Evolutionary conservation across 2,113 vertebrate species (phyloP).

Genomic region (Chascanopsetta lugubris): DNA sequence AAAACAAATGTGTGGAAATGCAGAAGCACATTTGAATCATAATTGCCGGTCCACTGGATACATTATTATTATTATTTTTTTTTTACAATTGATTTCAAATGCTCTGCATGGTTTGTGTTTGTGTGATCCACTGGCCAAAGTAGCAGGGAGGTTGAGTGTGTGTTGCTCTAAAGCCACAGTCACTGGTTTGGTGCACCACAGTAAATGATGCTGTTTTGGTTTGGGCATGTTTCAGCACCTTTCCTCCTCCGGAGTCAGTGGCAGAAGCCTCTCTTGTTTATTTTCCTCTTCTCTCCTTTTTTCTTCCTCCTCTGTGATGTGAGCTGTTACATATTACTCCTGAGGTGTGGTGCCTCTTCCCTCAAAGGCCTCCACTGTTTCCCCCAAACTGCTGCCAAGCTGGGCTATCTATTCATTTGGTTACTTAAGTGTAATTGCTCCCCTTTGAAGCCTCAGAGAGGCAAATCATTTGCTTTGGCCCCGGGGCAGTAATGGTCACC

Average conservation of each 20-base stretch:
- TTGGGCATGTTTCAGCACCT: conserved; percentile 64
- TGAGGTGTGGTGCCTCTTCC: conserved; percentile 82
- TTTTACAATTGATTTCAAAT: conserved; percentile 25
- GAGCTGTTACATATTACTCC: conserved; percentile 78
- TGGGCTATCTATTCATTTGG: conserved; percentile 87
- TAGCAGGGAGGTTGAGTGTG: conserved; percentile 43
- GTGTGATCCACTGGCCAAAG: conserved; percentile 27
- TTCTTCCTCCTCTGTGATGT: conserved; percentile 59
- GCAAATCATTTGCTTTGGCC: conserved; percentile 87
- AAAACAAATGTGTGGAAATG: conserved; percentile 19
- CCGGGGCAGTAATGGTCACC: conserved; percentile 81
- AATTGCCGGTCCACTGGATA: no score
- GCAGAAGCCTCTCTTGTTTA: conserved; percentile 65
- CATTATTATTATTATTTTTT: no score
- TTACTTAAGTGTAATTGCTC: conserved; percentile 88
- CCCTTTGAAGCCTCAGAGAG: conserved; percentile 87
- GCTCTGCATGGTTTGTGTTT: conserved; percentile 33
- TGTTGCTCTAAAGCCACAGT: conserved; percentile 52
- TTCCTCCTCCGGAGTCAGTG: conserved; percentile 53
- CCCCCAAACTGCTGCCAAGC: conserved; percentile 82
- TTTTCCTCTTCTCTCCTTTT: conserved; percentile 62
- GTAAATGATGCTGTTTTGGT: conserved; percentile 69
- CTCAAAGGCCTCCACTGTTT: conserved; percentile 83
- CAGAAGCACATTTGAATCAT: neutral
- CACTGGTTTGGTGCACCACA: conserved; percentile 67